phyloP scores from a whole-genome alignment of 2,888 invertebrate species.

The Dioctria linearis region DNA sequence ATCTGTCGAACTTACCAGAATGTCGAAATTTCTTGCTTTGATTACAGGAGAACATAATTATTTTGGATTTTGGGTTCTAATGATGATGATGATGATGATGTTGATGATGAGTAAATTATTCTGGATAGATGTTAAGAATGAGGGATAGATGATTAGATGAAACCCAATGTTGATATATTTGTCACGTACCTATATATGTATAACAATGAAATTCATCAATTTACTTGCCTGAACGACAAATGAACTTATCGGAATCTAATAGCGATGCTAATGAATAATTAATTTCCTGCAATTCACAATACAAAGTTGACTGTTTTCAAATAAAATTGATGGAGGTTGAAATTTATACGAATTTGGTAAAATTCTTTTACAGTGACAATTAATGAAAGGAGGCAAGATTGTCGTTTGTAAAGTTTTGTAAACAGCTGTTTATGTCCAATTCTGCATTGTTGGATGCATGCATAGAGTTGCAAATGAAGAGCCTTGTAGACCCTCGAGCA shows the following conservation, averaged over 20 bases:
- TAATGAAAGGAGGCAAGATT: no score
- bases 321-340: no score
- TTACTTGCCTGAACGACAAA: constrained; percentile 6
- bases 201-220: constrained; percentile 16
- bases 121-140: neutral
- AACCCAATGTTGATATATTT: no score
- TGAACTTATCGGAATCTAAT: constrained; percentile 24
- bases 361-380: no score
- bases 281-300: neutral
- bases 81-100: neutral
- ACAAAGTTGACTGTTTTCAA: no score
- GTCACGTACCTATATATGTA: no score
- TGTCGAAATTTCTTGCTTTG: constrained; percentile 40
- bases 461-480: no score
- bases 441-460: no score
- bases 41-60: constrained; percentile 35
- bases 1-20: constrained; percentile 20
- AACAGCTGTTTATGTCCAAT: no score
- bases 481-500: no score
- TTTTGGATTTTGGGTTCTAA: neutral
- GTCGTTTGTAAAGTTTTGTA: no score
- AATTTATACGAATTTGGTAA: no score
- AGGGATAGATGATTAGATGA: neutral
- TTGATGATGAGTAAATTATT: constrained; percentile 37
- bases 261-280: constrained; percentile 24